Base-by-base conservation (phyloP, 1,140 invertebrate species). In the Musca vetustissima region DNA sequence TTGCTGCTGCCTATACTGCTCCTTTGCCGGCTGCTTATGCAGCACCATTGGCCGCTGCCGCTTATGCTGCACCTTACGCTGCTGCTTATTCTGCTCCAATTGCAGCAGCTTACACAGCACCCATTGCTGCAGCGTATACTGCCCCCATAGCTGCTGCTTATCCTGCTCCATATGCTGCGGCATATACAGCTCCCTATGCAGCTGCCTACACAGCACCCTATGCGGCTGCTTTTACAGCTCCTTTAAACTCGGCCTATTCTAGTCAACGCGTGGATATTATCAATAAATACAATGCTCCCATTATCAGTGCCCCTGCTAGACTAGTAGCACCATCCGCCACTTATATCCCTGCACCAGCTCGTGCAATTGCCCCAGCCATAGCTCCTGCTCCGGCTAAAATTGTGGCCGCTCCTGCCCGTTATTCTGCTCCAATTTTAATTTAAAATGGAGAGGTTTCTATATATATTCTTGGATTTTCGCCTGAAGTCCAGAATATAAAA, bases 191-290 rank as follows among this genome's bases (percentile, higher is more conserved):
- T 13, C 14, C 64, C 13, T 66, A 66, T 15, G 21, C 64, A 3
- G 64, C 64, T 17, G 14, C 64, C 3, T 66, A 66, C 9, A n/a
- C 64, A 21, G 24, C 67, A 1, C 55, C 55, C n/a, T 65, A 65
- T 55, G 61, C 68, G 4, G 68, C 68, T 14, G 48, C 68, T n/a
- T 49, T 28, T 53, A 48, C 52, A 28, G 32, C 36, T 28, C 53
- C 17, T 67, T 43, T 64, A 50, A 24, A n/a, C 22, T 66, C 43
- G 7, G 43, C 64, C 24, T 49, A 9, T 25, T 9, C 17, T 11
- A 52, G 47, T 32, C 64, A 49, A 15, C 64, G 43, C 25, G n/a
- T 52, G 13, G 64, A 49, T 66, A 19, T 52, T 25, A 22, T 48
- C 21, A 66, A 52, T 6, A 52, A n/a, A 66, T 52, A 25, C 17